Percentiles rank a stretch among this genome's conserved stretches.
Conservation (phyloP, 2,797 vertebrate genomes). For the Xenentodon cancila region DNA sequence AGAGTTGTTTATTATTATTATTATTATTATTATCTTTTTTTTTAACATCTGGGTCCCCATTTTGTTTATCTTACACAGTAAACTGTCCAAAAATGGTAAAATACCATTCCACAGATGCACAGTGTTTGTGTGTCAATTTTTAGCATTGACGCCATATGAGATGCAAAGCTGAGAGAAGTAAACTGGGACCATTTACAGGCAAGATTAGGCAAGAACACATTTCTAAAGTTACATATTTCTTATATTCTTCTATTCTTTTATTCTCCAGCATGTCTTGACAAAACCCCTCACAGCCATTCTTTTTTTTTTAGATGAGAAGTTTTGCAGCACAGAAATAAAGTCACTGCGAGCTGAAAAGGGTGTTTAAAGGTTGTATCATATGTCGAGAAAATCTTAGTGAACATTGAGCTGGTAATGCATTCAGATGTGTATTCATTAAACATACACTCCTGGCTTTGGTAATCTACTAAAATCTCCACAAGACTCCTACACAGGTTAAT, state of each 20-base stretch:
- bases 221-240: background rate
- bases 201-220: constrained; percentile 11
- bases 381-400: no score
- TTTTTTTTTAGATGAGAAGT: constrained; percentile 25
- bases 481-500: constrained; percentile 6
- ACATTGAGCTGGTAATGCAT: no score
- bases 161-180: constrained; percentile 22
- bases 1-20: no score
- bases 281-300: constrained; percentile 14
- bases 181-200: constrained; percentile 20
- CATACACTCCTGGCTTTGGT: no score
- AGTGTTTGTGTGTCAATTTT: no score
- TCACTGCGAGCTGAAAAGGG: background rate
- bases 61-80: constrained; percentile 14
- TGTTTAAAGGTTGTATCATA: no score
- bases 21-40: no score
- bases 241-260: constrained; percentile 7
- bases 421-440: no score
- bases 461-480: no score
- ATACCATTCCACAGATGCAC: background rate
- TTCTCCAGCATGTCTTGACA: constrained; percentile 10
- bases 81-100: background rate
- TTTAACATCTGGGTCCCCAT: background rate
- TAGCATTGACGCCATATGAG: background rate
- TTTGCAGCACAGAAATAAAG: constrained; percentile 15